Conservation (phyloP, 2,113 vertebrate species). For the Mirounga angustirostris region DNA sequence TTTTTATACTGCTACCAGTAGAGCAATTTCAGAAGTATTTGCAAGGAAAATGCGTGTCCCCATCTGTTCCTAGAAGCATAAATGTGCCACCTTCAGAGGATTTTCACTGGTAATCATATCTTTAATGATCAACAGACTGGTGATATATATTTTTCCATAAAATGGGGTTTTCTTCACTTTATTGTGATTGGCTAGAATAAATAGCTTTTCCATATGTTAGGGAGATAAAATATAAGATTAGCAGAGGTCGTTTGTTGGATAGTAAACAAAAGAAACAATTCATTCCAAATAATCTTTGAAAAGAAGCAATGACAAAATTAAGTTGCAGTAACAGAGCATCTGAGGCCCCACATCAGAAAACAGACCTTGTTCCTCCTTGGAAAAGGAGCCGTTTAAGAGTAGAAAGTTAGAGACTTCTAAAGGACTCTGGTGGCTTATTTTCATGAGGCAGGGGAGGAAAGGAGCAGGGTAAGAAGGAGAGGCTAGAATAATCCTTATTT, state of each 20-base stretch:
- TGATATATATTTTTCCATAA: slow-evolving; percentile 98
- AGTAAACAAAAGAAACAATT: slow-evolving; percentile 92
- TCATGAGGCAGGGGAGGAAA: slow-evolving; percentile 18
- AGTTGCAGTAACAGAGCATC: slow-evolving; percentile 88
- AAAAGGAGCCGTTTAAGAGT: slow-evolving; percentile 79
- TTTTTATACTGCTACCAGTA: slow-evolving; percentile 99
- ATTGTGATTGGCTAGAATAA: slow-evolving; percentile 93
- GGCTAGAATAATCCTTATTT: slow-evolving; percentile 63
- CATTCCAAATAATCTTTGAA: slow-evolving; percentile 89
- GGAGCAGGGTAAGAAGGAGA: neutral
- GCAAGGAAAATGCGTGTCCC: slow-evolving; percentile 97
- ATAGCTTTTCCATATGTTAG: slow-evolving; percentile 95
- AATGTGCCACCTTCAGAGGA: slow-evolving; percentile 98
- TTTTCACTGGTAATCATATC: slow-evolving; percentile 97
- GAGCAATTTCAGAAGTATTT: slow-evolving; percentile 98
- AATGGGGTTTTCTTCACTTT: slow-evolving; percentile 93
- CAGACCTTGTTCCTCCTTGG: slow-evolving; percentile 82
- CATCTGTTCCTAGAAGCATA: slow-evolving; percentile 99
- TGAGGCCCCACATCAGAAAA: slow-evolving; percentile 78
- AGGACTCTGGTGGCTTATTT: slow-evolving; percentile 73
- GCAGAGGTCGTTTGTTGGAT: slow-evolving; percentile 90
- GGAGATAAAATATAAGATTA: slow-evolving; percentile 94
- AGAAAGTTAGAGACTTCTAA: slow-evolving; percentile 44
- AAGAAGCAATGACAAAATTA: slow-evolving; percentile 89
- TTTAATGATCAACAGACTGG: slow-evolving; percentile 99